phyloP scores from a whole-genome alignment of 2,888 invertebrate species.

The Endotricha flammealis region DNA sequence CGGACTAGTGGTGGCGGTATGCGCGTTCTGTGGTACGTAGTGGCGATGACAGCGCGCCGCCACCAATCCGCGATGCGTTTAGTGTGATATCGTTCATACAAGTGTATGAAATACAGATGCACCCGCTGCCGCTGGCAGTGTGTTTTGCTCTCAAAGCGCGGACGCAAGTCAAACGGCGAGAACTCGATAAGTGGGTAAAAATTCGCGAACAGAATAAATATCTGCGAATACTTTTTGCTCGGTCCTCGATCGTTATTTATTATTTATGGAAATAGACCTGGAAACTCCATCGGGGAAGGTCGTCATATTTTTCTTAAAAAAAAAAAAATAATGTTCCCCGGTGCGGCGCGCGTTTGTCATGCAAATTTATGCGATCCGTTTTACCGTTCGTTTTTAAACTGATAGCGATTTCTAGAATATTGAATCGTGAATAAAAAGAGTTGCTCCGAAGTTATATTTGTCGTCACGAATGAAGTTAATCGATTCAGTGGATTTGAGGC shows the following conservation, averaged over 20 bases:
- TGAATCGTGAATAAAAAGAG: conserved; percentile 54
- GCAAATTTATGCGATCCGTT: conserved; percentile 74
- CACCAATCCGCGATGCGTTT: no score
- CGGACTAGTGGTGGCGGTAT: no score
- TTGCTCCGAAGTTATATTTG: conserved; percentile 45
- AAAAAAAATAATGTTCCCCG: conserved; percentile 69
- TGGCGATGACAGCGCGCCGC: no score
- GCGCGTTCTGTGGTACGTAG: no score
- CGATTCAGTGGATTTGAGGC: conserved; percentile 41
- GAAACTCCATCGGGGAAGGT: conserved; percentile 66
- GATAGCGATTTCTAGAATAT: conserved; percentile 70
- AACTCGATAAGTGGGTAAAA: conserved; percentile 64
- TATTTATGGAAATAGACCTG: conserved; percentile 76
- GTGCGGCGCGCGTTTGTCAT: conserved; percentile 63
- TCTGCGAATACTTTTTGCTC: conserved; percentile 63
- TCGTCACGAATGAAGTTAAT: conserved; percentile 48
- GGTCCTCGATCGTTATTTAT: conserved; percentile 72
- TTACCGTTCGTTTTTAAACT: conserved; percentile 65
- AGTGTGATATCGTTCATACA: no score
- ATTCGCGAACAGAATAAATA: conserved; percentile 69
- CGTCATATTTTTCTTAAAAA: conserved; percentile 74
- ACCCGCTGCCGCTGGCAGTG: background rate
- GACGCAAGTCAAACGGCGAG: background rate
- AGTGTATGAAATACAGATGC: no score
- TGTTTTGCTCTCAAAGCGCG: no score